A percentile compares a stretch with the other conserved stretches of the same genome.
These are phyloP conservation scores for Anguilla marmorata DNA, from an alignment of 2,797 vertebrate genomes.

Conservation along the genomic window DNA sequence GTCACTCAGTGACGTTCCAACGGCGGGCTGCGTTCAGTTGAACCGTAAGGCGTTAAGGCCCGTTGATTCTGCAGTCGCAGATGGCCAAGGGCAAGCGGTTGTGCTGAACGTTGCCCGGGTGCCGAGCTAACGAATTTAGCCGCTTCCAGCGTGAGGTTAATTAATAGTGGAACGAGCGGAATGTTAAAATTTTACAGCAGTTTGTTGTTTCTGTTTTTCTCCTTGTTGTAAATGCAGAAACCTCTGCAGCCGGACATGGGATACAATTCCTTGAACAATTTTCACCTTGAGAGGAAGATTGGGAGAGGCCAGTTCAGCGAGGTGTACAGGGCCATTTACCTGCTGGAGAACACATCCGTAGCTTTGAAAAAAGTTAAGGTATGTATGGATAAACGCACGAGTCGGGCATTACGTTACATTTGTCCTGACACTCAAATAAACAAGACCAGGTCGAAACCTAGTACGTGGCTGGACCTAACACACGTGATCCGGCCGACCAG, in stretches of 20 bases:
- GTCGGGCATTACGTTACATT: neutral
- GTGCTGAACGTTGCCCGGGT: neutral
- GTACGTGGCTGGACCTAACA: too few relatives aligned
- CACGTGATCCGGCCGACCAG: too few relatives aligned
- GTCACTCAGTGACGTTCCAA: conserved; percentile 16
- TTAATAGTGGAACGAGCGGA: neutral
- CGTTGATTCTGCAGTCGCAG: conserved; percentile 3
- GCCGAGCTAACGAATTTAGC: neutral
- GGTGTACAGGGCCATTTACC: conserved; percentile 88
- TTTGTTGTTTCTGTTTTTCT: conserved; percentile 21
- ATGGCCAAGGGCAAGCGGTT: conserved; percentile 27
- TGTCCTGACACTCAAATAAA: neutral
- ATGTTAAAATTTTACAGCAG: neutral
- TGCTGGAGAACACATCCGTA: conserved; percentile 88
- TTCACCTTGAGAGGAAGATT: conserved; percentile 94
- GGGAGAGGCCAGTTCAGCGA: conserved; percentile 96
- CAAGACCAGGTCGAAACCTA: neutral
- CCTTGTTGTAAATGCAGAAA: conserved; percentile 73
- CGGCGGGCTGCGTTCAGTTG: neutral
- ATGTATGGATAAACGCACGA: conserved; percentile 68
- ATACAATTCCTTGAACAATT: conserved; percentile 91
- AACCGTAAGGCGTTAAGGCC: neutral
- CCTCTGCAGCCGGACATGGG: conserved; percentile 90
- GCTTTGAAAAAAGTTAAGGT: conserved; percentile 98
- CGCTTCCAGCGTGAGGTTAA: neutral